These are phyloP conservation scores for Chloroclysta siterata DNA, from an alignment of 2,888 invertebrate species.

Conservation along the genomic window DNA sequence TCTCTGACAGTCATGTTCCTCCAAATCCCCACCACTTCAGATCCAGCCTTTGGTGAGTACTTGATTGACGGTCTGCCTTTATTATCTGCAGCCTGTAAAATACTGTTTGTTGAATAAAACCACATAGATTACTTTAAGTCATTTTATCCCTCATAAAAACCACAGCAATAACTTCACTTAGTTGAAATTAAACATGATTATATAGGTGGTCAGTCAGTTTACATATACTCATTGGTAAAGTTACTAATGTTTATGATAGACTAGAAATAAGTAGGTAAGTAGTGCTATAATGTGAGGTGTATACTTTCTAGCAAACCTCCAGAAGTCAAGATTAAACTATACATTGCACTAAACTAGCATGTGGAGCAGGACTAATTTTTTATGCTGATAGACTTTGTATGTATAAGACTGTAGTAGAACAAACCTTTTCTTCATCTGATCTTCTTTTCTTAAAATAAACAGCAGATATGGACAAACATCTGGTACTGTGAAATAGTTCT, in stretches of 20 bases:
- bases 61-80: slow-evolving; percentile 81
- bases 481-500: slow-evolving; percentile 44
- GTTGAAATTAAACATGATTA: too few relatives aligned
- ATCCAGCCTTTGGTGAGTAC: slow-evolving; percentile 84
- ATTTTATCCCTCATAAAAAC: too few relatives aligned
- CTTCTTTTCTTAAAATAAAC: slow-evolving; percentile 84
- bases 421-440: slow-evolving; percentile 86
- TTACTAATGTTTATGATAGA: too few relatives aligned
- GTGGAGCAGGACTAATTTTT: background rate
- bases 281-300: too few relatives aligned
- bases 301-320: too few relatives aligned
- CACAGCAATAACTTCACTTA: too few relatives aligned
- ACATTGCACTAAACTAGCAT: too few relatives aligned
- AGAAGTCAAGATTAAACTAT: too few relatives aligned
- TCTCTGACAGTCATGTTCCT: slow-evolving; percentile 91
- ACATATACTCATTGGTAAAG: too few relatives aligned
- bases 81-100: slow-evolving; percentile 59
- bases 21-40: slow-evolving; percentile 89
- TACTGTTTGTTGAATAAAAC: background rate
- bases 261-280: too few relatives aligned
- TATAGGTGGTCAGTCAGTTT: too few relatives aligned
- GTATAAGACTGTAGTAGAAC: background rate
- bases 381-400: background rate
- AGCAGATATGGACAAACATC: slow-evolving; percentile 64
- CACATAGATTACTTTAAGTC: too few relatives aligned